Evolutionary conservation across 2,113 vertebrate genomes (phyloP).

Genomic region (Pelmatolapia mariae): DNA sequence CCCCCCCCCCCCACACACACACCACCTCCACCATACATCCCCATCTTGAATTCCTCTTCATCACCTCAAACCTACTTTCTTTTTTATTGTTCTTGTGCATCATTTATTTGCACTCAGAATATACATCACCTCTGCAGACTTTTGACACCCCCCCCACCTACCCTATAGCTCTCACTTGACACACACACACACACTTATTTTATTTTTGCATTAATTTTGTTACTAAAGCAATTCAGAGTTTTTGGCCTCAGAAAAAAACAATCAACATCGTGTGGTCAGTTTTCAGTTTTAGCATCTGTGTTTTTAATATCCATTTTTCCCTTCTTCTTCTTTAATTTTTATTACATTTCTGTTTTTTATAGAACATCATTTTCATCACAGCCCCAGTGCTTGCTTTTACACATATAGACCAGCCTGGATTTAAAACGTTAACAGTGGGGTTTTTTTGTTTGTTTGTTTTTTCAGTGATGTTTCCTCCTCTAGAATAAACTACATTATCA

Average conservation of each 20-base stretch:
- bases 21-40: not conserved
- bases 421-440: not conserved
- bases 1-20: not conserved
- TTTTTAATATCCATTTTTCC: not conserved
- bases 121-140: not conserved
- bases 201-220: not conserved
- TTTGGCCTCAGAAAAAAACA: not conserved
- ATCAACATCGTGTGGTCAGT: not conserved
- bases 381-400: not conserved
- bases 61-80: conserved; percentile 13
- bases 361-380: not conserved
- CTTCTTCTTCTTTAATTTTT: not conserved
- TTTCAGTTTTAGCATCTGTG: not conserved
- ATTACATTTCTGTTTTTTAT: not conserved
- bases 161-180: not conserved
- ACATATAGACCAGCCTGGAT: not conserved
- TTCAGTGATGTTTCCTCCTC: not conserved
- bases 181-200: not conserved
- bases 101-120: not conserved
- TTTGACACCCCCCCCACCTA: not conserved
- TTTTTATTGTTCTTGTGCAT: not conserved
- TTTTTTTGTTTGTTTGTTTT: not conserved
- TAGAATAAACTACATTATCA: not conserved
- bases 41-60: conserved; percentile 1
- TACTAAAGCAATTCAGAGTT: not conserved